Evolutionary conservation across 2,113 vertebrate genomes (phyloP).

Genomic region (Taxidea taxus): DNA sequence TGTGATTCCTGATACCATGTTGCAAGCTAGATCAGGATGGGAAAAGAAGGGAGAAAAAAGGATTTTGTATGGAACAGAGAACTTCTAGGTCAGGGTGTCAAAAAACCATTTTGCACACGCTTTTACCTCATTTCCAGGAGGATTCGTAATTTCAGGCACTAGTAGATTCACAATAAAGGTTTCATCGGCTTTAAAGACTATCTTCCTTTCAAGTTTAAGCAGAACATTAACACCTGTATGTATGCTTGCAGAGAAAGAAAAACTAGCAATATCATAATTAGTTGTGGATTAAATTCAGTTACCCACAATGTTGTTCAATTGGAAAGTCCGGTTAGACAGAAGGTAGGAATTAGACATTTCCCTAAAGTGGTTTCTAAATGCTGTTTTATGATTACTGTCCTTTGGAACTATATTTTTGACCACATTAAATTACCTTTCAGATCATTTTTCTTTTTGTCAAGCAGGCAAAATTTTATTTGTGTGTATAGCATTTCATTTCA

Average conservation of each 20-base stretch:
- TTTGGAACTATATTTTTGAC: constrained; percentile 22
- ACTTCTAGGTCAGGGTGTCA: not conserved
- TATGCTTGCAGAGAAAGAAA: not conserved
- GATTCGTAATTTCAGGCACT: not conserved
- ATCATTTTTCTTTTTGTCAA: not conserved
- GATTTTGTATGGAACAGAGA: not conserved
- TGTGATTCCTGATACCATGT: not conserved
- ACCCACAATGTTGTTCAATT: not conserved
- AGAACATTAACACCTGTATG: not conserved
- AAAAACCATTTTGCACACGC: not conserved
- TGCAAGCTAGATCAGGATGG: not conserved
- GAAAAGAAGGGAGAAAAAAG: not conserved
- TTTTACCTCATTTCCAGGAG: not conserved
- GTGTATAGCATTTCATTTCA: constrained; percentile 13
- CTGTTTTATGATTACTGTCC: not conserved
- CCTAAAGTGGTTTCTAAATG: not conserved
- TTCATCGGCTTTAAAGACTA: not conserved
- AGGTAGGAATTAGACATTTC: constrained; percentile 5
- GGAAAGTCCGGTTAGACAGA: not conserved
- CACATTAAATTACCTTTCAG: constrained; percentile 1
- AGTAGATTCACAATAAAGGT: not conserved
- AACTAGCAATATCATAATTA: not conserved
- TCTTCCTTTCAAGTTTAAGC: not conserved
- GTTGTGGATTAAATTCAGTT: constrained; percentile 16
- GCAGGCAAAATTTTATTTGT: constrained; percentile 10